phyloP scores from a whole-genome alignment of 2,797 vertebrate species.

The Macropus fuliginosus region DNA sequence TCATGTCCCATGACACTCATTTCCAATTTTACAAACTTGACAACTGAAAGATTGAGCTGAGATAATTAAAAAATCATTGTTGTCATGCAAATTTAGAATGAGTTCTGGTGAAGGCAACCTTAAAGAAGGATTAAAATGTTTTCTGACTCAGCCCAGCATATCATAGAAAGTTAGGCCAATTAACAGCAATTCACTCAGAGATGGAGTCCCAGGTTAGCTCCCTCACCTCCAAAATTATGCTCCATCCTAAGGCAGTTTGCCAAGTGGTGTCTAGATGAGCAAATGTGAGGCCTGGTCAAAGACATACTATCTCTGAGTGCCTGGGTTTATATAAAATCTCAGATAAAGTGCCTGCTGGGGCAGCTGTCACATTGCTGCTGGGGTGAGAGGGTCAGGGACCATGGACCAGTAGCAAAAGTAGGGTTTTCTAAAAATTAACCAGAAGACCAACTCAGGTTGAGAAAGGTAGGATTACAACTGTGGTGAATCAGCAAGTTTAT shows the following conservation, averaged over 20 bases:
- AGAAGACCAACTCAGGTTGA: background rate
- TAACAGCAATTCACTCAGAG: background rate
- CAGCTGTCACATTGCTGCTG: background rate
- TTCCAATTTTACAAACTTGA: background rate
- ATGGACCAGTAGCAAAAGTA: background rate
- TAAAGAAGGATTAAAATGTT: background rate
- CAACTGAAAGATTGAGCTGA: background rate
- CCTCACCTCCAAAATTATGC: background rate
- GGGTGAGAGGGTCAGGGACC: background rate
- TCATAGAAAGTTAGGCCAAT: background rate
- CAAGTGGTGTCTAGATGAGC: background rate
- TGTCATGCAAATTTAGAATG: background rate
- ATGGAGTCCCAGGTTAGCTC: background rate
- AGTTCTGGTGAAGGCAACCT: background rate
- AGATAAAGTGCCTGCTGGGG: background rate
- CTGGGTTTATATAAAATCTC: background rate
- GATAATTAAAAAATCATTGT: background rate
- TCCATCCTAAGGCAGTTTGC: background rate
- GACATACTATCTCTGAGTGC: background rate
- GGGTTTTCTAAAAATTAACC: background rate
- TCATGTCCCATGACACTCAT: background rate
- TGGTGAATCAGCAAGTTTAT: background rate
- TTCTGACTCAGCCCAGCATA: background rate
- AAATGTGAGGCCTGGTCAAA: background rate
- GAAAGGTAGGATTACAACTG: background rate